Evolutionary conservation across 2,797 vertebrate genomes (phyloP).

Genomic region (Microctenopoma lineatum): DNA sequence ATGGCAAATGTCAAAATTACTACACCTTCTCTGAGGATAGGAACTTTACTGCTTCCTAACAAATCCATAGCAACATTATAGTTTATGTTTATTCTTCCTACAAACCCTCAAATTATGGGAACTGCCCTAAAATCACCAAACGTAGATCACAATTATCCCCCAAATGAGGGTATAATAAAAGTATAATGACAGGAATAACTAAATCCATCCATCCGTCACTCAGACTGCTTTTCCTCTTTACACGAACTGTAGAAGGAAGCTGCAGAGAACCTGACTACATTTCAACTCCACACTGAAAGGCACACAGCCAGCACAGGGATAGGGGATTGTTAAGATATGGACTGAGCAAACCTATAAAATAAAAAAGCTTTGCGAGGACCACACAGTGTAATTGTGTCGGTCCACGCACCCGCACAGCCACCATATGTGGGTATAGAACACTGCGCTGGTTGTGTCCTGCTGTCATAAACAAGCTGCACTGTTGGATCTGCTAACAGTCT

Average conservation of each 20-base stretch:
- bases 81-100: neutral
- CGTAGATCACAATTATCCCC: neutral
- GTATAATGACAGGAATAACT: neutral
- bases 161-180: too few species aligned
- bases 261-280: too few species aligned
- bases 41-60: too few species aligned
- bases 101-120: neutral
- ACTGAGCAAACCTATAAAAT: too few species aligned
- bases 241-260: too few species aligned
- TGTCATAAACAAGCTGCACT: slow-evolving; percentile 58
- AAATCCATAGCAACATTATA: too few species aligned
- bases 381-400: neutral
- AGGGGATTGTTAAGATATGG: too few species aligned
- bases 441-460: slow-evolving; percentile 32
- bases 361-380: neutral
- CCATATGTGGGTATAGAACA: slow-evolving; percentile 68
- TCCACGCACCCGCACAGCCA: slow-evolving; percentile 8
- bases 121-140: neutral
- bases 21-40: too few species aligned
- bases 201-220: neutral
- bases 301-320: too few species aligned
- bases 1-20: neutral
- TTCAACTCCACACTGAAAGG: too few species aligned
- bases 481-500: slow-evolving; percentile 53
- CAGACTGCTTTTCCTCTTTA: too few species aligned